Evolutionary conservation across 1,140 invertebrate species (phyloP), one percentile per base, ranked within the genome.

Genomic region (Pygmarrhopalites habei): DNA sequence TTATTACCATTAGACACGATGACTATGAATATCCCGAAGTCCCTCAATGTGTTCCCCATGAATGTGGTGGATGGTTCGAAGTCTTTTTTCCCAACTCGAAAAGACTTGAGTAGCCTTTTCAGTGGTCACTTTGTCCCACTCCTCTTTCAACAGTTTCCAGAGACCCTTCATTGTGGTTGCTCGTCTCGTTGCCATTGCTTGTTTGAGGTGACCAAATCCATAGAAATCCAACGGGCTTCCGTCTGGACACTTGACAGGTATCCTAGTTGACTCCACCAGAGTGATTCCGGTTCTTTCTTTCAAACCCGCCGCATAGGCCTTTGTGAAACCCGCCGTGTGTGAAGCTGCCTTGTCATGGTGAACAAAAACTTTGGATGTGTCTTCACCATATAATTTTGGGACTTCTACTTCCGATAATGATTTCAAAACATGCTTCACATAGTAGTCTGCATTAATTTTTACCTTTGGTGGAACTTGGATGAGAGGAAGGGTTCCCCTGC

Each of bases 61-160:
- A 23, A 12, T 25, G 7, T 52, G 3, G 49, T 17, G 23, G 41
- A 35, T 15, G 2, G 23, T 5, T 23, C 60, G 60, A 28, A 12
- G 26, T 39, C 60, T 3, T 26, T 23, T 39, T 55, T 62, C 55
- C 60, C 60, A 62, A 12, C 1, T 14, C 23, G 32, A 4, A n/a
- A 53, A 44, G n/a, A 62, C 60, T 52, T 55, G 26, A 41, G 3
- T 3, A 28, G 2, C 3, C 25, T 5, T 53, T 39, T 39, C 28
- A 41, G 32, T 32, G 10, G 47, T 43, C 3, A 53, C 35, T 43
- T 44, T 55, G 17, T 28, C 14, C 60, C 60, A 62, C 21, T 62
- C 49, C 26, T 62, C 19, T 2, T 43, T 5, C 1, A 53, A 21
- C 2, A 46, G 35, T 62, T 62, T 62, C 60, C 60, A 53, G 47